Base-by-base conservation (phyloP, 2,888 invertebrate species). In the Eucera pruinosa region DNA sequence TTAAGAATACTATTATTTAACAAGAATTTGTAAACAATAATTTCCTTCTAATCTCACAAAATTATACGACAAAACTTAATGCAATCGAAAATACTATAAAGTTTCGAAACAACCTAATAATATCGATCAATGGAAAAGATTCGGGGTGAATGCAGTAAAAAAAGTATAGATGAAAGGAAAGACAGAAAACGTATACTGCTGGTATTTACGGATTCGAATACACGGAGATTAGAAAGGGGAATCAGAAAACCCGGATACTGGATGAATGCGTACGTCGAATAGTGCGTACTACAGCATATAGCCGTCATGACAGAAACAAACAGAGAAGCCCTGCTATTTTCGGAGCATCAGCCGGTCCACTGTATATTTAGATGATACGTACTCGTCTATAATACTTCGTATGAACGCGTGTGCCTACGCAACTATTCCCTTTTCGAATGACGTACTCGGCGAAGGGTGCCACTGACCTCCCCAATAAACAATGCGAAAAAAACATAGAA, bases 291-390 rank as follows among this genome's bases (percentile, higher is more conserved):
- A 33, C 55, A 72, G 75, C 62, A 41, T 62, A 55, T 69, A 69
- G 61, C 67, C 77, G 69, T 65, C 79, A 70, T 33, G 70, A 72
- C 52, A 48, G 76, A 80, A 85, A 86, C 87, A 87, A 86, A 84
- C 81, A 72, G 43, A 71, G 73, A 55, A 64, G 72, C 70, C 67
- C 7, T 54, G 85, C 77, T 86, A 87, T 88, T 87, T 85, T 73
- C 79, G 61, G 84, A 81, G 65, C 81, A 83, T 86, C 78, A 61
- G 81, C 69, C 80, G 73, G 80, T 74, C 79, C 80, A 79, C 76
- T 80, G 78, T 88, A 89, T 88, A 86, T 88, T 89, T 87, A 85
- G 87, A 86, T 82, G 80, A 84, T 86, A 70, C 80, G 70, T 80
- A 78, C 57, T 25, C 79, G 75, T 76, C 82, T 86, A 78, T 81